Evolutionary conservation across 2,888 invertebrate genomes (phyloP).

Genomic region (Bombylius discolor): DNA sequence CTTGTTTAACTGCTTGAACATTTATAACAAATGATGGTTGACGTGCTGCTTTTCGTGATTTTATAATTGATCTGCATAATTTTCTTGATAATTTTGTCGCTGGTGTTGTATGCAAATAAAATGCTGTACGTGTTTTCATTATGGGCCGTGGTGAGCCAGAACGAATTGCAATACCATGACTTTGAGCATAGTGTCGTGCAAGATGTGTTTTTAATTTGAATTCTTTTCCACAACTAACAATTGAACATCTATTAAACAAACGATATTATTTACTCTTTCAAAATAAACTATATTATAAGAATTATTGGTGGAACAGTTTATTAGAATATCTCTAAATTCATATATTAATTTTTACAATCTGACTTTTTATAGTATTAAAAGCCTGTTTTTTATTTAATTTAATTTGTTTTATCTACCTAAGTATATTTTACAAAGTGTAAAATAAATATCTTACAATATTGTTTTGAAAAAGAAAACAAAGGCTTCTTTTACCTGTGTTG

Average conservation of each 20-base stretch:
- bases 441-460: no score
- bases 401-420: no score
- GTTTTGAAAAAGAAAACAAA: no score
- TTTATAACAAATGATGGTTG: slow-evolving; percentile 71
- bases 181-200: slow-evolving; percentile 84
- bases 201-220: slow-evolving; percentile 91
- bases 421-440: no score
- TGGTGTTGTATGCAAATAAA: slow-evolving; percentile 85
- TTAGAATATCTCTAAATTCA: no score
- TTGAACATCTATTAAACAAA: slow-evolving; percentile 63
- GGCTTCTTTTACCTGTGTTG: slow-evolving; percentile 3
- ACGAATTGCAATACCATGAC: slow-evolving; percentile 61
- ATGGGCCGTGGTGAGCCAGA: slow-evolving; percentile 77
- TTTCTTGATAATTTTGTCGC: slow-evolving; percentile 80
- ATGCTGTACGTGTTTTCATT: slow-evolving; percentile 94
- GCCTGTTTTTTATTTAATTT: no score
- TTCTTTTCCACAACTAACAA: slow-evolving; percentile 86
- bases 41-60: slow-evolving; percentile 76
- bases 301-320: no score
- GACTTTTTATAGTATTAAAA: background rate
- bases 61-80: slow-evolving; percentile 67
- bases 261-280: background rate
- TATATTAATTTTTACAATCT: no score
- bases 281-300: no score
- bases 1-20: slow-evolving; percentile 70